Conservation (phyloP, 2,888 invertebrate species). For the Notodonta dromedarius region DNA sequence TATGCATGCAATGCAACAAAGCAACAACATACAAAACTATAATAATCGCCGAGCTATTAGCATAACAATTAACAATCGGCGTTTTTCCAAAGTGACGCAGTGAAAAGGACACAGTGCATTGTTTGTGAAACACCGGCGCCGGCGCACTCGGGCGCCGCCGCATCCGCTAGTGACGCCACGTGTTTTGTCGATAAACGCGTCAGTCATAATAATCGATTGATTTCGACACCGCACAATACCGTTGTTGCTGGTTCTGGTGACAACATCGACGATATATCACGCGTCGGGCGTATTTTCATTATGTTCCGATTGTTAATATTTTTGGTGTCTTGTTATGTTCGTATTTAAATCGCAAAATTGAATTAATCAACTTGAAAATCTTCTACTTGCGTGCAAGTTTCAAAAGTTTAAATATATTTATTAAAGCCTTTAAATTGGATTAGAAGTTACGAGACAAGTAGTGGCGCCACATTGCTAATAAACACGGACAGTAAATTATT, state of each 20-base stretch:
- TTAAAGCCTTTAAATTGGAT: slow-evolving; percentile 13
- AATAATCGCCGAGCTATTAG: slow-evolving; percentile 51
- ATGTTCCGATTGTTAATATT: slow-evolving; percentile 14
- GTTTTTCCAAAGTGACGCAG: slow-evolving; percentile 61
- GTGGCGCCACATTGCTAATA: slow-evolving; percentile 25
- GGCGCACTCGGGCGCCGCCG: slow-evolving; percentile 60
- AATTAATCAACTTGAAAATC: background rate
- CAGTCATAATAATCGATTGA: slow-evolving; percentile 55
- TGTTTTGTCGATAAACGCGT: slow-evolving; percentile 56
- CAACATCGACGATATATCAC: slow-evolving; percentile 32
- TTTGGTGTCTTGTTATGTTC: background rate
- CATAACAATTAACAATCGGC: slow-evolving; percentile 73
- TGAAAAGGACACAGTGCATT: slow-evolving; percentile 66
- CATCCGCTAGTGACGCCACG: slow-evolving; percentile 75
- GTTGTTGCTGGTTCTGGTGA: slow-evolving; percentile 43
- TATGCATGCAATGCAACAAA: background rate
- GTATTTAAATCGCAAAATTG: background rate
- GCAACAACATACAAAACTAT: slow-evolving; percentile 36
- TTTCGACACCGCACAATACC: slow-evolving; percentile 48
- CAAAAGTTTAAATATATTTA: slow-evolving; percentile 12
- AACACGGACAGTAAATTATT: slow-evolving; percentile 35
- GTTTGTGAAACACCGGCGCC: slow-evolving; percentile 70
- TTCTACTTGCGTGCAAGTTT: background rate
- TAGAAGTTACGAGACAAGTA: slow-evolving; percentile 16
- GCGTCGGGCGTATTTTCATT: slow-evolving; percentile 27